These are phyloP conservation scores for Drosophila rufa DNA, from an alignment of 1,140 invertebrate genomes.

Conservation along the genomic window DNA sequence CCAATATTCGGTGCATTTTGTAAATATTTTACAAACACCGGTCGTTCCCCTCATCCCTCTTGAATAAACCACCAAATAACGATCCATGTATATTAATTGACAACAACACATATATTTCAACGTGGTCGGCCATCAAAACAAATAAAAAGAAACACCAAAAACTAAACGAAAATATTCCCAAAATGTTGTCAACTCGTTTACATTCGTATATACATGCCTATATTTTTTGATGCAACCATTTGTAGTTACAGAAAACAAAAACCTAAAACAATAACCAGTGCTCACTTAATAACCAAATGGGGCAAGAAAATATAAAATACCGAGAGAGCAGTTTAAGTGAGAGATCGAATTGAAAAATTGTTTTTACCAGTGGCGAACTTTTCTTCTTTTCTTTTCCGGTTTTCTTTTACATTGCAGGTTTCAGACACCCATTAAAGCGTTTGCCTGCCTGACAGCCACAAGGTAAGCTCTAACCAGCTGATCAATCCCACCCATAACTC, in stretches of 20 bases:
- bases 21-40: constrained; percentile 51
- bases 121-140: constrained; percentile 54
- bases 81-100: constrained; percentile 46
- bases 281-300: constrained; percentile 43
- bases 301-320: constrained; percentile 22
- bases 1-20: constrained; percentile 55
- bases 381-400: constrained; percentile 84
- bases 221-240: constrained; percentile 44
- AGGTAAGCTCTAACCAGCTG: constrained; percentile 80
- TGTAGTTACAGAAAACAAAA: constrained; percentile 44
- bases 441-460: constrained; percentile 85
- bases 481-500: constrained; percentile 43
- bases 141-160: constrained; percentile 1
- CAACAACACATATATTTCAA: constrained; percentile 38
- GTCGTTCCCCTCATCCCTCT: not conserved
- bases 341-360: constrained; percentile 67
- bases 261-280: constrained; percentile 59
- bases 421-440: constrained; percentile 85
- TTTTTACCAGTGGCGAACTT: constrained; percentile 79
- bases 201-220: constrained; percentile 32
- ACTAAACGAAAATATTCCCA: constrained; percentile 5
- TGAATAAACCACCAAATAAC: constrained; percentile 43
- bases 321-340: constrained; percentile 41
- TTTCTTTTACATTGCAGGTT: constrained; percentile 84
- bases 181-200: constrained; percentile 46